Conservation (phyloP, 2,113 vertebrate species). For the Chrysochloris asiatica region DNA sequence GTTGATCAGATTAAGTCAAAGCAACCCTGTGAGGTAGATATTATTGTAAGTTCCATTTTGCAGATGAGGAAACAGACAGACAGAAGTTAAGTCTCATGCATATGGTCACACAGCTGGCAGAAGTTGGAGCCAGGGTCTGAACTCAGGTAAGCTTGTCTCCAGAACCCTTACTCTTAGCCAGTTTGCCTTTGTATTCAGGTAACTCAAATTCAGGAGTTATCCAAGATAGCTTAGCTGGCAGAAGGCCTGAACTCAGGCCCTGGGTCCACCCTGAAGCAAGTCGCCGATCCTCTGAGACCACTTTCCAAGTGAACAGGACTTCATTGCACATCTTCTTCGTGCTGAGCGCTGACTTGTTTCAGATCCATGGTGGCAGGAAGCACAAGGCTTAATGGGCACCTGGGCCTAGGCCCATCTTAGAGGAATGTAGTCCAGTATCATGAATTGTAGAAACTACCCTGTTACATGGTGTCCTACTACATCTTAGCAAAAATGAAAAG, state of each 20-base stretch:
- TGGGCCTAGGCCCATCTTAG: neutral
- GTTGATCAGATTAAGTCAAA: constrained; percentile 21
- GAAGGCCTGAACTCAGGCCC: neutral
- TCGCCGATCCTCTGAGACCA: neutral
- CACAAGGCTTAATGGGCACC: neutral
- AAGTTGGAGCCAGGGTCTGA: neutral
- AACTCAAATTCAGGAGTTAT: neutral
- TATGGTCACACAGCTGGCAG: neutral
- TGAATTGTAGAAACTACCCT: neutral
- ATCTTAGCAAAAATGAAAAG: neutral
- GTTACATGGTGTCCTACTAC: too few relatives aligned
- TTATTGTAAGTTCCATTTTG: constrained; percentile 1
- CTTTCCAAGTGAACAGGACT: neutral
- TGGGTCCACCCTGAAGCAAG: neutral
- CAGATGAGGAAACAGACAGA: constrained; percentile 5
- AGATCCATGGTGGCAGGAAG: neutral
- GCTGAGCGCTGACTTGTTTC: neutral
- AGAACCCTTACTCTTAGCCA: neutral
- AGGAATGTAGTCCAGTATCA: neutral
- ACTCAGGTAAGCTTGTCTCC: neutral
- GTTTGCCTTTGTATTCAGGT: neutral
- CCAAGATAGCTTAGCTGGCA: neutral
- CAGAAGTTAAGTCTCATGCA: neutral
- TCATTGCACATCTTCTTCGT: neutral
- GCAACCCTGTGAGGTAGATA: neutral